phyloP scores from a whole-genome alignment of 2,888 invertebrate species.

The Oscheius sp. region DNA sequence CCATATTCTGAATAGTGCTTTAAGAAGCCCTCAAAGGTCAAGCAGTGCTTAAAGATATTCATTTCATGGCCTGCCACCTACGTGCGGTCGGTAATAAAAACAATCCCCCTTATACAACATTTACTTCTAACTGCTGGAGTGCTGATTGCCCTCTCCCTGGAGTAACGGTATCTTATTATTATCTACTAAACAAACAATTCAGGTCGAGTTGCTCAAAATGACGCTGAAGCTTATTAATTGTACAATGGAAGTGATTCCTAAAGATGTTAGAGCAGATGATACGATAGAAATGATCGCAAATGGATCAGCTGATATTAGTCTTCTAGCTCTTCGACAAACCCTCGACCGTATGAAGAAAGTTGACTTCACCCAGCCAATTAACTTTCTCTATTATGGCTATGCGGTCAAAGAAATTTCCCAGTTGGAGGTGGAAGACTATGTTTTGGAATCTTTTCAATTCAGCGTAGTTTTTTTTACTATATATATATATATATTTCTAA shows the following conservation, averaged over 20 bases:
- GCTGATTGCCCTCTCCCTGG: not conserved
- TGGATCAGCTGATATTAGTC: constrained; percentile 38
- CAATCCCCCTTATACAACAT: not conserved
- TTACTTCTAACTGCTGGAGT: not conserved
- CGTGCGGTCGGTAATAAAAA: not conserved
- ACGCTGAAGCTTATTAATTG: not conserved
- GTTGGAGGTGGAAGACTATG: constrained; percentile 45
- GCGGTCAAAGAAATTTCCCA: constrained; percentile 39
- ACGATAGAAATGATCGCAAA: not conserved
- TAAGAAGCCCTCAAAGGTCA: too few relatives aligned
- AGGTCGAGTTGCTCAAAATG: not conserved
- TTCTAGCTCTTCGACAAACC: constrained; percentile 38
- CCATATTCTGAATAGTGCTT: too few relatives aligned
- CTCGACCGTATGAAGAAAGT: constrained; percentile 37
- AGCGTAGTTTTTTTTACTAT: too few relatives aligned
- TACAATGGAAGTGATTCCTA: not conserved
- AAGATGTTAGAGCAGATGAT: not conserved
- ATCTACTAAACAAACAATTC: not conserved
- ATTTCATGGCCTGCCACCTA: constrained; percentile 5
- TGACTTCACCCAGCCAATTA: constrained; percentile 40
- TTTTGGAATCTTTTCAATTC: constrained; percentile 34
- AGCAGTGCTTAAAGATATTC: too few relatives aligned
- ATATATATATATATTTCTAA: not conserved
- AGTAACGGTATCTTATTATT: not conserved
- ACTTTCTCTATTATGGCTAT: constrained; percentile 46